phyloP scores from a whole-genome alignment of 2,888 invertebrate species.

The Cataglyphis albicans region DNA sequence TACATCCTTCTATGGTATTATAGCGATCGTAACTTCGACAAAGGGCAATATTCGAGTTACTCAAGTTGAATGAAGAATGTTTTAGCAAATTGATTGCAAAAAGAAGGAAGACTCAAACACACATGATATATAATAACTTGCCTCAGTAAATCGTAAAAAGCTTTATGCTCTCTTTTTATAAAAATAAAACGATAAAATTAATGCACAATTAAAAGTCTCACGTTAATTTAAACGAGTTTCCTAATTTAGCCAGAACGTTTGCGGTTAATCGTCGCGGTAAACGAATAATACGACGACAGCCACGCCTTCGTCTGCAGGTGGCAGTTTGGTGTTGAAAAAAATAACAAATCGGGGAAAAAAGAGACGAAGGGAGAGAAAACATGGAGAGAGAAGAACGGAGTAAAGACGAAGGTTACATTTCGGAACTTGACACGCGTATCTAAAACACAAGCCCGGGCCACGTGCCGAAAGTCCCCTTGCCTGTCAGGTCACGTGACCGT shows the following conservation, averaged over 20 bases:
- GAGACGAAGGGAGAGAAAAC: slow-evolving; percentile 49
- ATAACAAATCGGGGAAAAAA: slow-evolving; percentile 50
- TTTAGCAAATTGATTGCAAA: slow-evolving; percentile 42
- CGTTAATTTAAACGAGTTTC: slow-evolving; percentile 22
- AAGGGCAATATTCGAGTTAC: slow-evolving; percentile 55
- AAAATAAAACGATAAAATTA: not conserved
- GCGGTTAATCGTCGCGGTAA: slow-evolving; percentile 30
- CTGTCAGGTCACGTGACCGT: slow-evolving; percentile 84
- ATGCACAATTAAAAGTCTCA: not conserved
- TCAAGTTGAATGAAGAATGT: slow-evolving; percentile 49
- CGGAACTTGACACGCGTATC: slow-evolving; percentile 85
- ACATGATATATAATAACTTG: not conserved
- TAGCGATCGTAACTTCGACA: slow-evolving; percentile 51
- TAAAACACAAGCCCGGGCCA: slow-evolving; percentile 82
- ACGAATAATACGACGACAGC: slow-evolving; percentile 27
- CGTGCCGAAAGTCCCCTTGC: slow-evolving; percentile 76
- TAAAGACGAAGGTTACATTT: slow-evolving; percentile 75
- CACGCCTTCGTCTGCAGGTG: slow-evolving; percentile 41
- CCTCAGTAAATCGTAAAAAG: not conserved
- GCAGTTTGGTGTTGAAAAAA: slow-evolving; percentile 40
- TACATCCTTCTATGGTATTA: slow-evolving; percentile 73
- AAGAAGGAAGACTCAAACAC: slow-evolving; percentile 25
- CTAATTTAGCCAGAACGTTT: slow-evolving; percentile 16
- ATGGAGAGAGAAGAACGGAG: slow-evolving; percentile 29
- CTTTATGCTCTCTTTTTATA: not conserved